Evolutionary conservation across 2,797 vertebrate genomes (phyloP), one percentile per base, ranked within the genome.

Genomic region (Anolis apletophallus): DNA sequence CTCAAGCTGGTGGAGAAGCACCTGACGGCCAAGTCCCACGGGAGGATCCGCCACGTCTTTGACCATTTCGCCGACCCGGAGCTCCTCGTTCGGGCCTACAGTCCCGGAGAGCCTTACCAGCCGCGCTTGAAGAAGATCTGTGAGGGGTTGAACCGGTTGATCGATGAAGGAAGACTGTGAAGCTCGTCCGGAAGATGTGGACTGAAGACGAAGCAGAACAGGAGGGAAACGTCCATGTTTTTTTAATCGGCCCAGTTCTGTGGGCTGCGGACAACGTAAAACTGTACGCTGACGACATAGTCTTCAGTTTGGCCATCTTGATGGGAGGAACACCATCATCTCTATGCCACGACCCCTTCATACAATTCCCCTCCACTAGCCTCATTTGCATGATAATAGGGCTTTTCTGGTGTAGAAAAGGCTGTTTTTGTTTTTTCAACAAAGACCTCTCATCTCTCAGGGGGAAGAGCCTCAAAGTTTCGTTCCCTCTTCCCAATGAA

Each of bases 1-100:
- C 96, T 98, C 83, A 96, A 96, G 90, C 96, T 99, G 81, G 98
- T 99, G 87, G 94, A 96, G 69, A 94, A 61, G 82, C 98, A 98
- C 94, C 98, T 98, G 83, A 98, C 97, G 0, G 14, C 97, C 32
- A 99, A 99, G 92, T 99, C 98, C 1, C 98, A 97, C 0, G 96
- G 96, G 1, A 98, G 98, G 91, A 98, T 99, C 94, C 97, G 96
- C 88, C 97, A 97, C 1, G 97, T 99, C 91, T 99, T 99, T 84
- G 97, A 98, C 91, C 98, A 98, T 94, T 98, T 98, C 90, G 95
- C 97, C 0, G 93, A 98, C 93, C 92, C 91, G 0, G 96, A 97
- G 57, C 96, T 99, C 74, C 98, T 99, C 74, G 94, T 96, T 7
- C 95, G 97, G 76, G 97, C 98, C 67, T 99, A 98, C 12, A 96